These are phyloP conservation scores for Lithobates pipiens DNA, from an alignment of 2,797 vertebrate genomes.

Conservation along the genomic window DNA sequence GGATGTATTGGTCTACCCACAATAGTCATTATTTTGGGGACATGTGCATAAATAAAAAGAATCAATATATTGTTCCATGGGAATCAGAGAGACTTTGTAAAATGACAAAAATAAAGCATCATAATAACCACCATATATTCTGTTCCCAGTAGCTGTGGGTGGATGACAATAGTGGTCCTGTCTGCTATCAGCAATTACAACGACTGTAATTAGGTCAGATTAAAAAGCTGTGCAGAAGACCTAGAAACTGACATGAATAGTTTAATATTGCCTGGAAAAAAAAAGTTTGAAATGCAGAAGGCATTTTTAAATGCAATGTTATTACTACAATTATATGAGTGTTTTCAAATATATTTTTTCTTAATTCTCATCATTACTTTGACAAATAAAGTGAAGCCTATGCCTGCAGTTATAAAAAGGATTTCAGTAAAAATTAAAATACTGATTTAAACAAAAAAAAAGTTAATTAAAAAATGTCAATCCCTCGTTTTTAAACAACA, in stretches of 20 bases:
- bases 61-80: conserved; percentile 15
- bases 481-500: too few species aligned
- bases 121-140: conserved; percentile 22
- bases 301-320: too few species aligned
- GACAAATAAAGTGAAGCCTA: too few species aligned
- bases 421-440: too few species aligned
- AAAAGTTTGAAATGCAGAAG: not conserved
- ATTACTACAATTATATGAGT: too few species aligned
- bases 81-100: not conserved
- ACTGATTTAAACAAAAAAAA: too few species aligned
- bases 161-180: not conserved
- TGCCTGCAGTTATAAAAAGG: too few species aligned
- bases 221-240: not conserved
- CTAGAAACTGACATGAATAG: not conserved
- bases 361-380: too few species aligned
- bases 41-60: conserved; percentile 1
- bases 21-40: not conserved
- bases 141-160: not conserved
- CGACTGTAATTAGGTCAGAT: conserved; percentile 16
- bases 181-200: conserved; percentile 29
- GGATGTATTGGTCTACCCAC: not conserved
- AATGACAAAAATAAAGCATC: conserved; percentile 2
- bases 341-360: too few species aligned
- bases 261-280: not conserved
- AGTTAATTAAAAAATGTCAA: too few species aligned